Conservation (phyloP, 2,888 invertebrate genomes). For the Carterocephalus palaemon region DNA sequence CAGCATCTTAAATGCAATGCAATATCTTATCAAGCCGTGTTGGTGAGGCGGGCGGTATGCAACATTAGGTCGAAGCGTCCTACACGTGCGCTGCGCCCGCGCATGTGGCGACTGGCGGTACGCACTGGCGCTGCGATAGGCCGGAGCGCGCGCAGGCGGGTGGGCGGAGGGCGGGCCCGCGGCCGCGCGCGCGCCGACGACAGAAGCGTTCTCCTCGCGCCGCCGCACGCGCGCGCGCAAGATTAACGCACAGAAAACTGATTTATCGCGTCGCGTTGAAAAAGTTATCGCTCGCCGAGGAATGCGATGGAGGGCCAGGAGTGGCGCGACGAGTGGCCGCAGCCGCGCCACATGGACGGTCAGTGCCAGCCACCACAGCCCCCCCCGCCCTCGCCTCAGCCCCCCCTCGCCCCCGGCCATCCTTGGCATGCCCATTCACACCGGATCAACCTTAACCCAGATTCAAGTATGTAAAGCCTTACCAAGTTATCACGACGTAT, state of each 20-base stretch:
- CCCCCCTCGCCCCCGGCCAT: no score
- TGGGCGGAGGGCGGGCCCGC: no score
- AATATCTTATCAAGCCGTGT: conserved; percentile 7
- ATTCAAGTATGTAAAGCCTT: no score
- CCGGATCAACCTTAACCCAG: no score
- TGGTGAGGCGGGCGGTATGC: no score
- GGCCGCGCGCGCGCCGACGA: conserved; percentile 90
- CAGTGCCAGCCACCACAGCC: conserved; percentile 42
- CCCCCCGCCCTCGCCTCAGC: conserved; percentile 17
- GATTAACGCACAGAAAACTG: conserved; percentile 72
- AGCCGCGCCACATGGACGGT: conserved; percentile 69
- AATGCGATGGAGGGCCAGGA: conserved; percentile 75
- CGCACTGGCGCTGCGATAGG: no score
- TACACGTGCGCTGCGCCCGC: no score
- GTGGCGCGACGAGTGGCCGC: conserved; percentile 73
- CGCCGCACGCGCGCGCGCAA: conserved; percentile 59
- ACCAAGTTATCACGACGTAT: no score
- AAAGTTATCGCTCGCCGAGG: conserved; percentile 71
- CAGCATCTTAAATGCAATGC: conserved; percentile 4
- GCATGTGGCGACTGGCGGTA: no score
- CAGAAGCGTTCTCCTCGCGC: conserved; percentile 82
- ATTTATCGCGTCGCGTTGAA: conserved; percentile 77
- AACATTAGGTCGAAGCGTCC: no score
- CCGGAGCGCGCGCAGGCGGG: no score
- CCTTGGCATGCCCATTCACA: conserved; percentile 7